Conservation (phyloP, 2,113 vertebrate species). For the Pantherophis guttatus region DNA sequence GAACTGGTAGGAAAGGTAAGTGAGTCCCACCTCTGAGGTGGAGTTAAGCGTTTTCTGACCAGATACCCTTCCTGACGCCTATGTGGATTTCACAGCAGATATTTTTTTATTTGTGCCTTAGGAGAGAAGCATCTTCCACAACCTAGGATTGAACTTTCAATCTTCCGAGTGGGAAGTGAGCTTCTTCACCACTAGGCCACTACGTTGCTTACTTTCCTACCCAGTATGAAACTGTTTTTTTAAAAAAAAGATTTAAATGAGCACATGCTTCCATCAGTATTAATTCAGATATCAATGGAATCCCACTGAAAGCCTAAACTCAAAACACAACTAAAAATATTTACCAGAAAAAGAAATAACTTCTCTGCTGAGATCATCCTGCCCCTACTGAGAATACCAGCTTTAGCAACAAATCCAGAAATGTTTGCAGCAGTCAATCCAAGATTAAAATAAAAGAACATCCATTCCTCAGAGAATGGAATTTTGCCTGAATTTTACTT, state of each 20-base stretch:
- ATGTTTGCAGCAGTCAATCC: fast-evolving
- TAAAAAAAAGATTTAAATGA: background rate
- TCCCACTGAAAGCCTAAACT: background rate
- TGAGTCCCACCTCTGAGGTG: background rate
- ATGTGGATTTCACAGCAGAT: background rate
- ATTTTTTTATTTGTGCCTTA: background rate
- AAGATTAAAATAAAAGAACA: background rate
- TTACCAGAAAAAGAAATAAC: background rate
- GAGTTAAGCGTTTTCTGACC: background rate
- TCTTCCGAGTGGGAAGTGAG: background rate
- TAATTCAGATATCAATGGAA: background rate
- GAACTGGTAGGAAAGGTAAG: no score
- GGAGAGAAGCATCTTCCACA: background rate
- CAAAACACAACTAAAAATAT: background rate
- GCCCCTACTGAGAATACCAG: background rate
- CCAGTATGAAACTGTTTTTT: background rate
- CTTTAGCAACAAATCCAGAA: background rate
- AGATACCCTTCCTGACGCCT: background rate
- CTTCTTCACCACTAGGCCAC: background rate
- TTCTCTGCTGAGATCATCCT: background rate
- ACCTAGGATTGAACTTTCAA: background rate
- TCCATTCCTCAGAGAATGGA: background rate
- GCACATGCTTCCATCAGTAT: background rate
- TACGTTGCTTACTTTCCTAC: background rate
- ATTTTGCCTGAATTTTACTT: background rate